These are phyloP conservation scores for Vimba vimba DNA, from an alignment of 2,113 vertebrate genomes.

Conservation along the genomic window DNA sequence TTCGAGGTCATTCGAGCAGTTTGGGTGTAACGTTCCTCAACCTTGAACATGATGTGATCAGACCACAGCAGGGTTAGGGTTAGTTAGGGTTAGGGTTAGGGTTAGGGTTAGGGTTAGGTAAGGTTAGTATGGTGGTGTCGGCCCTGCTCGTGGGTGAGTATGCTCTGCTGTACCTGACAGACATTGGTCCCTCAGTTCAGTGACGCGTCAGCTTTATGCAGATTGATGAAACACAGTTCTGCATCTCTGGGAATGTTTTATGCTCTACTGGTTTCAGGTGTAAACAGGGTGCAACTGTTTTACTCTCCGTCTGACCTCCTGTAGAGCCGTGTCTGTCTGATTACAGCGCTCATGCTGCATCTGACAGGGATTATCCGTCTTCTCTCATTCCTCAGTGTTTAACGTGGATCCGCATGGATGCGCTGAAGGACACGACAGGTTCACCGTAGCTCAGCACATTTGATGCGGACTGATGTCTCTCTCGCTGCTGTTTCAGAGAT, in stretches of 20 bases:
- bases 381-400: conserved; percentile 18
- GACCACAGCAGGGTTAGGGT: not conserved
- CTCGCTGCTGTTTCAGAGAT: not conserved
- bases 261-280: conserved; percentile 51
- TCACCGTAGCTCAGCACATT: conserved; percentile 18
- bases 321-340: not conserved
- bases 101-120: no score
- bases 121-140: not conserved
- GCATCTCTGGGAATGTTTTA: conserved; percentile 52
- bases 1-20: not conserved
- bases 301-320: not conserved
- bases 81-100: no score
- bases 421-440: conserved; percentile 21
- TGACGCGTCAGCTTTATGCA: conserved; percentile 53
- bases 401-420: conserved; percentile 34
- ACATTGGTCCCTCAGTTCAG: conserved; percentile 53
- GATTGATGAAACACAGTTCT: conserved; percentile 52
- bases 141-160: not conserved
- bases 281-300: not conserved
- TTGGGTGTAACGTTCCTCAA: not conserved
- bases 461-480: conserved; percentile 29
- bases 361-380: conserved; percentile 38
- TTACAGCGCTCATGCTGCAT: conserved; percentile 22
- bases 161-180: not conserved
- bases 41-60: not conserved